A percentile compares a stretch with the other conserved stretches of the same genome.
These are phyloP conservation scores for Stramonita haemastoma DNA, from an alignment of 2,888 invertebrate genomes.

Conservation along the genomic window DNA sequence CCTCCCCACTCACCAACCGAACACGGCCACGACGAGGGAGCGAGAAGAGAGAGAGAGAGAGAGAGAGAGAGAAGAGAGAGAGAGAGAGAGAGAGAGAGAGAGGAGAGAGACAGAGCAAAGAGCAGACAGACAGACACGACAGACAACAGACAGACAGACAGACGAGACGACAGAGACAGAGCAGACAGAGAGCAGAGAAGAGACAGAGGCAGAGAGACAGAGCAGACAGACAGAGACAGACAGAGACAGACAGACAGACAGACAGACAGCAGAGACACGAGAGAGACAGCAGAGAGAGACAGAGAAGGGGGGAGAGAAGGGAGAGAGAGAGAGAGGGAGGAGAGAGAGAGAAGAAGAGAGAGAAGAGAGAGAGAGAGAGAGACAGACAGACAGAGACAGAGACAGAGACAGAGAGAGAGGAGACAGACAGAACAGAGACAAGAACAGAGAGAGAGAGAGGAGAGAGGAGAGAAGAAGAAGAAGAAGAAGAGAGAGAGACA, in stretches of 20 bases:
- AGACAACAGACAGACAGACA: too few relatives aligned
- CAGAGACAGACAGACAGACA: background rate
- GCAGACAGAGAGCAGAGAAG: too few relatives aligned
- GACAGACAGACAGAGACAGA: background rate
- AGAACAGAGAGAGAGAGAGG: too few relatives aligned
- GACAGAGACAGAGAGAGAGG: background rate
- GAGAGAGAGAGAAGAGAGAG: background rate
- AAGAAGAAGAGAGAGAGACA: too few relatives aligned
- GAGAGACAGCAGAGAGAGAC: background rate
- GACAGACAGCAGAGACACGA: conserved; percentile 9
- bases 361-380: background rate
- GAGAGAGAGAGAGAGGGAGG: background rate
- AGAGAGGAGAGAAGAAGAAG: too few relatives aligned
- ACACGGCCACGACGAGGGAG: too few relatives aligned
- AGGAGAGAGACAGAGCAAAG: background rate
- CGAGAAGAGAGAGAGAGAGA: too few relatives aligned
- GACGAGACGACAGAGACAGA: background rate
- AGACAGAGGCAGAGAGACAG: too few relatives aligned
- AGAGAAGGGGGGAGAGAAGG: background rate
- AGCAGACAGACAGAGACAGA: too few relatives aligned
- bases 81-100: background rate
- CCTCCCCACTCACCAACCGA: too few relatives aligned
- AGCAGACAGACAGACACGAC: too few relatives aligned
- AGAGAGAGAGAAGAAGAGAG: background rate
- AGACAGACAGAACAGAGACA: too few relatives aligned